A percentile compares a stretch with the other conserved stretches of the same genome.
phyloP scores from a whole-genome alignment of 2,888 invertebrate species.

The Mimachlamys varia region DNA sequence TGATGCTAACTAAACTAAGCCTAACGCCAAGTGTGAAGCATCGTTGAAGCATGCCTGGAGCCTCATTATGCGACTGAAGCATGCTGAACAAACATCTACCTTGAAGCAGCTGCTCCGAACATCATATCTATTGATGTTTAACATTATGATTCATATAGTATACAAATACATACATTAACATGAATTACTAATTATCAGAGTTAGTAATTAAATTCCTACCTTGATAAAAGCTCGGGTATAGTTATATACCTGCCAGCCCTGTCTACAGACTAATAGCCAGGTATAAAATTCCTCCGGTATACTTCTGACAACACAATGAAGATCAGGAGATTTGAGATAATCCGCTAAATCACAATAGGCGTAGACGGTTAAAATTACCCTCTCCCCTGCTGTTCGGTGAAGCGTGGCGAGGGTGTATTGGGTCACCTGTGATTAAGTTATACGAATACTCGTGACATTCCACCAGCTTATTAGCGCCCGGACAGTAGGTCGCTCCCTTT shows the following conservation, averaged over 20 bases:
- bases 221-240: neutral
- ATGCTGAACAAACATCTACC: neutral
- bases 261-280: neutral
- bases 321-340: conserved; percentile 1
- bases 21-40: neutral
- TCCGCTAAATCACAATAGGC: neutral
- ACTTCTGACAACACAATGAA: neutral
- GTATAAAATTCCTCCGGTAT: neutral
- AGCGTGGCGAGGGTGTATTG: neutral
- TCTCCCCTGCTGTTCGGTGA: neutral
- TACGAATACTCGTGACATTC: neutral
- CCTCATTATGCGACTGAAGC: neutral
- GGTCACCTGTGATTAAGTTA: neutral
- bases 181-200: neutral
- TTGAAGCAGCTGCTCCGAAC: neutral
- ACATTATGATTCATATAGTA: neutral
- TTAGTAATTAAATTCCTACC: neutral
- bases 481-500: neutral
- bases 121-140: neutral
- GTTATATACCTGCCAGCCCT: neutral
- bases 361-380: conserved; percentile 5
- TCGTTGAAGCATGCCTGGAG: neutral
- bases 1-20: no score
- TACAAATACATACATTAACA: neutral
- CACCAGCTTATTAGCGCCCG: neutral